These are phyloP conservation scores for Agrotis puta DNA, from an alignment of 2,888 invertebrate species.

Conservation along the genomic window DNA sequence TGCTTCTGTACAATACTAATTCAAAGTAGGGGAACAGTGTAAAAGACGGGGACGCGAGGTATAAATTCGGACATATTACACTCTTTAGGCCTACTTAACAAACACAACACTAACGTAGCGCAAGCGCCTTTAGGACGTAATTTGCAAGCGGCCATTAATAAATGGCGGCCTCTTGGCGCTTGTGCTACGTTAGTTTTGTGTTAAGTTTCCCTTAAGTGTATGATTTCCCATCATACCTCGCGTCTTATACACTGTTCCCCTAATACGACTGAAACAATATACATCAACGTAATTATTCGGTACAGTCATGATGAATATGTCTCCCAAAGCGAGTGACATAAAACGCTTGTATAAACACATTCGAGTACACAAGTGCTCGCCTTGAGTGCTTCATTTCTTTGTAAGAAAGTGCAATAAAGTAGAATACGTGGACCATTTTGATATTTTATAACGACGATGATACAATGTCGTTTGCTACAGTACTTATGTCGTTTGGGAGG, in stretches of 20 bases:
- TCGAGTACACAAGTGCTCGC: conserved; percentile 44
- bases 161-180: no score
- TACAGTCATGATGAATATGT: conserved; percentile 41
- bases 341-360: conserved; percentile 51
- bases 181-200: no score
- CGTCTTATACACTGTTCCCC: no score
- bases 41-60: no score
- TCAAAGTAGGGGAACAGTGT: no score
- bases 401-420: conserved; percentile 60
- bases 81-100: no score
- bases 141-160: no score
- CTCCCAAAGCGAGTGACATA: conserved; percentile 45
- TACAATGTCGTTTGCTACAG: conserved; percentile 45
- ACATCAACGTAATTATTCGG: conserved; percentile 28
- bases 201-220: no score
- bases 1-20: background rate
- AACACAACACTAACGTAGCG: no score
- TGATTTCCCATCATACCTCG: no score
- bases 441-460: conserved; percentile 46
- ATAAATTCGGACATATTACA: no score
- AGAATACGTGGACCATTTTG: conserved; percentile 50
- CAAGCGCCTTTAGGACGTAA: no score
- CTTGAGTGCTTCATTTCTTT: conserved; percentile 59
- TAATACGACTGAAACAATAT: conserved; percentile 29
- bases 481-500: conserved; percentile 15